Evolutionary conservation across 2,797 vertebrate genomes (phyloP), one percentile per base, ranked within the genome.

Genomic region (Mus minutoides): DNA sequence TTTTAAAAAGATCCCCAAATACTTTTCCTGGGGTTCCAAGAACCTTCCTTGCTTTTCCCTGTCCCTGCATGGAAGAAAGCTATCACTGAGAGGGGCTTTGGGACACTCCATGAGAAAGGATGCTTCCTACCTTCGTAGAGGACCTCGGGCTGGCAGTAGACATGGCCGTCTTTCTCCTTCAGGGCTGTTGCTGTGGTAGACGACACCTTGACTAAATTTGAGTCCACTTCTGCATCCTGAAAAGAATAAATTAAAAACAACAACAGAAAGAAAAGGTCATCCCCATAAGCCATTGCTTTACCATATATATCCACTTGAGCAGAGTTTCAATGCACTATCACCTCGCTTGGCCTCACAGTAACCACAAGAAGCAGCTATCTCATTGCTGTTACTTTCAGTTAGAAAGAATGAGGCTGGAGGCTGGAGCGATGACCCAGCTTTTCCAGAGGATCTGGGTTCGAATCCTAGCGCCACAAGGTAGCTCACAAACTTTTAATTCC

Each of bases 111-210:
- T 2, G 7, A 52, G 6, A 64, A 77, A 93, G 24, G 52, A 0
- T 4, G 3, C n/a, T 19, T 76, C 90, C 97, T 98, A 99, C 99
- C 99, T 98, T 99, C 95, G 84, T 98, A 99, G 0, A 99, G 84
- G 1, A 52, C 96, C 98, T 99, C 99, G 0, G 99, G 98, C 2
- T 97, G 98, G 96, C 99, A 99, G 94, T 98, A 99, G 79, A 99
- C 97, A 0, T 96, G 98, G 31, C 98, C 99, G 1, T 99, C 98
- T 31, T 98, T 98, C 60, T 99, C 98, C 94, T 99, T 98, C 73
- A 99, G 91, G 0, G 99, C 99, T 83, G 95, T 98, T 31, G 99
- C 99, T 0, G 98, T 98, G 0, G 99, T 99, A 88, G 98, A 98
- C 2, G 95, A 76, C 96, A 99, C 86, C 6, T 87, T 98, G 97